Evolutionary conservation across 2,113 vertebrate species (phyloP), one percentile per base, ranked within the genome.

Genomic region (Fregetta grallaria): DNA sequence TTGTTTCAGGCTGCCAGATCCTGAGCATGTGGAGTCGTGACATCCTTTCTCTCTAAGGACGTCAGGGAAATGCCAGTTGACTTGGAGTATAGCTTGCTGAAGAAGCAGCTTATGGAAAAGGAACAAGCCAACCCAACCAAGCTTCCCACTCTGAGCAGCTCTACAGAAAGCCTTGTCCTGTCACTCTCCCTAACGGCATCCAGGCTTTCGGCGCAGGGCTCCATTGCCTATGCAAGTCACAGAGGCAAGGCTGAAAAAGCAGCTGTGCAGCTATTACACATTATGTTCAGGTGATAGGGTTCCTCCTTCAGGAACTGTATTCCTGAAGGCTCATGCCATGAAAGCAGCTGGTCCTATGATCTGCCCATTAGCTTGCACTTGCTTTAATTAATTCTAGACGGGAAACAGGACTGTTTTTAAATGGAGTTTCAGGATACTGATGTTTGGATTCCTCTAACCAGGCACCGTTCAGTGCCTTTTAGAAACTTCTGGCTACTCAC

Each of bases 331-430:
- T 95, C 80, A 58, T 1, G 4, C 91, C 86, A 97, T 4, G 26
- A 92, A 96, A 95, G 71, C 97, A 97, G 86, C 92, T 96, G 94
- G 76, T 95, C 50, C 53, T 72, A 65, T 85, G 88, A 95, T 97
- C 38, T 78, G 63, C 70, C 77, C 86, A 94, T 97, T 97, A 97
- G 89, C 34, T 70, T 68, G 15, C 29, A 45, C 58, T 95, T 66
- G 76, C 3, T 17, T 92, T 81, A 87, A 94, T 96, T 97, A 96
- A 92, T 96, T 97, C 61, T 70, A 91, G 77, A 73, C 4, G 9
- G 49, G 38, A 91, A 91, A 85, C 13, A 85, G 65, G 18, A 42
- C 20, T 66, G 30, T 18, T 80, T 93, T 81, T 58, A 81, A 86
- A 65, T 3, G 3, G 19, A 78, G 44, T 27, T 65, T 36, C 49